Evolutionary conservation across 1,140 invertebrate species (phyloP).

Genomic region (Octopus bimaculoides): DNA sequence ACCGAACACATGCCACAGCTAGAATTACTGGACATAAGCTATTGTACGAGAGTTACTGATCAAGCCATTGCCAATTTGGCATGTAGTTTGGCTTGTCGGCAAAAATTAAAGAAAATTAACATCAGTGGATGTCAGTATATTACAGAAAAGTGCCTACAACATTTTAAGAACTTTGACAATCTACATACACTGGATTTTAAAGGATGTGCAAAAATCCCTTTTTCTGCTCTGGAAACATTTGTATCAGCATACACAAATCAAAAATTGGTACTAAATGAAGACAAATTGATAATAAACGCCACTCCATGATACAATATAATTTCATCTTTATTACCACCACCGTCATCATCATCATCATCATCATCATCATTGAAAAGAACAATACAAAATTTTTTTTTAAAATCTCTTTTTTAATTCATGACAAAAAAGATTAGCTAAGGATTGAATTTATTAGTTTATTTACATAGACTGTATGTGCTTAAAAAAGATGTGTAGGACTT

Average conservation of each 20-base stretch:
- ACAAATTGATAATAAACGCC: not conserved
- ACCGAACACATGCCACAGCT: constrained; percentile 75
- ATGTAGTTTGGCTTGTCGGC: constrained; percentile 66
- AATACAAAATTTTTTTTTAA: not conserved
- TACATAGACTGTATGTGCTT: no score
- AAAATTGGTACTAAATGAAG: constrained; percentile 16
- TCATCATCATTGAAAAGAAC: not conserved
- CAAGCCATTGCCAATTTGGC: constrained; percentile 83
- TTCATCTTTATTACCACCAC: not conserved
- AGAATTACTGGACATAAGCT: constrained; percentile 75
- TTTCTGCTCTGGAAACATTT: constrained; percentile 17
- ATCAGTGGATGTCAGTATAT: constrained; percentile 78
- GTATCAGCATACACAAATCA: constrained; percentile 3
- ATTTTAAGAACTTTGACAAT: constrained; percentile 61
- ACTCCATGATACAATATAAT: not conserved
- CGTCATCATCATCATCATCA: not conserved
- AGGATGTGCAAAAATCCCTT: constrained; percentile 26
- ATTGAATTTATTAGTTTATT: no score
- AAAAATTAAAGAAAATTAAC: constrained; percentile 64
- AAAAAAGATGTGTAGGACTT: no score
- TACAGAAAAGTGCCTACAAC: constrained; percentile 77
- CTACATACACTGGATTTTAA: constrained; percentile 24
- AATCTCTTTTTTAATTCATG: no score
- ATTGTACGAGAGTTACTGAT: constrained; percentile 82
- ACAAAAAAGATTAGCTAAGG: no score